phyloP scores from a whole-genome alignment of 2,888 invertebrate species.

The Philhelius pedissequus region DNA sequence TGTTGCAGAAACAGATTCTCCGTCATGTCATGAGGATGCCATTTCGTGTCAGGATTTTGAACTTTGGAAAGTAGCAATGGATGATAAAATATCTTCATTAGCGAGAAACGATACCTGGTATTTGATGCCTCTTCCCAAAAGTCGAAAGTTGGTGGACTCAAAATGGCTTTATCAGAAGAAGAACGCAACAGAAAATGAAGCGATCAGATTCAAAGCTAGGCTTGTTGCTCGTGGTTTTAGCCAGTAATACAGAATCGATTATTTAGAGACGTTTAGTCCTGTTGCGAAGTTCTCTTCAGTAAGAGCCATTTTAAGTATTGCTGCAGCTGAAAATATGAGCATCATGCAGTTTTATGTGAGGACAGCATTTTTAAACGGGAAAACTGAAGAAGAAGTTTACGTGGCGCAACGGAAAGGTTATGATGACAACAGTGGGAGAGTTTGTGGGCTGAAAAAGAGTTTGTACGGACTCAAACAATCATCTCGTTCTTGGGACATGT shows the following conservation, averaged over 20 bases:
- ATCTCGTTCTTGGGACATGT: background rate
- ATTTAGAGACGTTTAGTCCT: background rate
- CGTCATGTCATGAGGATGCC: background rate
- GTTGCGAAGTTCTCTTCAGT: background rate
- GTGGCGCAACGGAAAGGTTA: background rate
- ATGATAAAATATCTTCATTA: background rate
- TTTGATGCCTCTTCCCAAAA: background rate
- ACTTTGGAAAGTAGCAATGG: background rate
- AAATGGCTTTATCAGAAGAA: conserved; percentile 1
- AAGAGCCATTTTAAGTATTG: background rate
- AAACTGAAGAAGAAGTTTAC: background rate
- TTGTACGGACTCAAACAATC: background rate
- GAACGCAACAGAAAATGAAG: background rate
- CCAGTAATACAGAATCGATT: background rate
- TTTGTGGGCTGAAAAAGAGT: conserved; percentile 60
- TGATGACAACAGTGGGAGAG: conserved; percentile 20
- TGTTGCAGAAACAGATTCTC: too few species aligned
- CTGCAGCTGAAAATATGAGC: background rate
- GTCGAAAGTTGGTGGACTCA: background rate
- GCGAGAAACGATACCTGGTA: background rate
- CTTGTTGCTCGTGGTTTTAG: background rate
- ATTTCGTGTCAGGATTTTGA: conserved; percentile 6
- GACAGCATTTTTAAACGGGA: too few species aligned
- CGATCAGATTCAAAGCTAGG: background rate
- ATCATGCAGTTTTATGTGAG: background rate